Evolutionary conservation across 64 coral and sea anemone species (phyloP).

Genomic region (Platygyra sinensis): DNA sequence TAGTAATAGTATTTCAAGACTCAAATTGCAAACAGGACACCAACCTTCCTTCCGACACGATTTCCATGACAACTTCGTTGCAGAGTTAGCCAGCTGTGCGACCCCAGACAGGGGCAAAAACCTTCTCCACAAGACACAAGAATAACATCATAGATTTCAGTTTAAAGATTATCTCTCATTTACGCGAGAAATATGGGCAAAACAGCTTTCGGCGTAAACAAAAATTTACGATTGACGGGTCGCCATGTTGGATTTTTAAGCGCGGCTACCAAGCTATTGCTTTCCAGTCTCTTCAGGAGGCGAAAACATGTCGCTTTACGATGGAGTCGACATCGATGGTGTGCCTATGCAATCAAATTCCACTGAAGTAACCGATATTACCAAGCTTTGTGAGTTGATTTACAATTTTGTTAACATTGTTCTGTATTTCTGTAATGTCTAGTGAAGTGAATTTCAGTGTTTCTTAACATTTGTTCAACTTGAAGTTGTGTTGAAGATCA

Average conservation of each 20-base stretch:
- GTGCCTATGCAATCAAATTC: conserved; percentile 64
- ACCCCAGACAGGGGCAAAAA: background rate
- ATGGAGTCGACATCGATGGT: conserved; percentile 63
- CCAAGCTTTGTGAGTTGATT: conserved; percentile 38
- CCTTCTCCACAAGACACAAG: background rate
- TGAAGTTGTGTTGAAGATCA: too few relatives aligned
- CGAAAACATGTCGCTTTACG: conserved; percentile 66
- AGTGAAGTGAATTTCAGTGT: background rate
- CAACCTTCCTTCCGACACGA: conserved; percentile 77
- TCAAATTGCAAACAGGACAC: background rate
- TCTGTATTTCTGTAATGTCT: background rate
- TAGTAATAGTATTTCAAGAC: background rate
- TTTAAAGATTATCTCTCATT: background rate
- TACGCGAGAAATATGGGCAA: background rate
- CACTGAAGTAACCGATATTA: conserved; percentile 35
- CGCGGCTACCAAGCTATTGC: conserved; percentile 9
- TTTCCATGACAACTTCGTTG: conserved; percentile 54
- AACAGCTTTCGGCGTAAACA: background rate
- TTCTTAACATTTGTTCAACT: background rate
- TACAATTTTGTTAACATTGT: background rate
- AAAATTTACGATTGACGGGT: background rate
- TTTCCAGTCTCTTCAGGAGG: background rate
- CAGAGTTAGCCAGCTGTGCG: background rate
- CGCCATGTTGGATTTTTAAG: conserved; percentile 21
- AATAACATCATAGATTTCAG: background rate